These are phyloP conservation scores for Drepana arcuata DNA, from an alignment of 1,140 invertebrate genomes.

Conservation along the genomic window DNA sequence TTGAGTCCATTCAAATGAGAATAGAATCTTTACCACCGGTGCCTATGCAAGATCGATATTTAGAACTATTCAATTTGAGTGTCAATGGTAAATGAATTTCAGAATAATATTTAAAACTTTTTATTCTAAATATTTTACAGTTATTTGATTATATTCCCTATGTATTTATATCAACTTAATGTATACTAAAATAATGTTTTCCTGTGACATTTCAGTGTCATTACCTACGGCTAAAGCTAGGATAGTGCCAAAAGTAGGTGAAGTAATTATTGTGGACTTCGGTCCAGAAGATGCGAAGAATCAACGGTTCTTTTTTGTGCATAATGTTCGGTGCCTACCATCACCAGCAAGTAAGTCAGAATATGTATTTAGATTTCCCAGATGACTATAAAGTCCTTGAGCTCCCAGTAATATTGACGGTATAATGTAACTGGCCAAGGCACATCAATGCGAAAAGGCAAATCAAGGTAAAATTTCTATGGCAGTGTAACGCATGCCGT, in stretches of 20 bases:
- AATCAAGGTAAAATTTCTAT: too few species aligned
- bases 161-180: too few species aligned
- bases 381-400: too few species aligned
- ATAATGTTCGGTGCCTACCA: slow-evolving; percentile 39
- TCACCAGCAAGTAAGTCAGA: slow-evolving; percentile 45
- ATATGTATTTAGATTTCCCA: too few species aligned
- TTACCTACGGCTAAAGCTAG: slow-evolving; percentile 29
- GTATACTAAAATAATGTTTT: slow-evolving; percentile 1
- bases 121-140: too few species aligned
- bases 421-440: too few species aligned
- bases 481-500: too few species aligned
- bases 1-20: slow-evolving; percentile 24
- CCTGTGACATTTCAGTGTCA: slow-evolving; percentile 45
- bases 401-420: too few species aligned
- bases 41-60: slow-evolving; percentile 28
- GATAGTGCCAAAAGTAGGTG: slow-evolving; percentile 38
- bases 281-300: slow-evolving; percentile 24
- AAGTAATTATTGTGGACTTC: slow-evolving; percentile 42
- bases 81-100: slow-evolving; percentile 53
- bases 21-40: slow-evolving; percentile 39
- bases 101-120: too few species aligned
- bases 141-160: too few species aligned
- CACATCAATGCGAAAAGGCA: too few species aligned
- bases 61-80: slow-evolving; percentile 39
- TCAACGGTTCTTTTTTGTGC: slow-evolving; percentile 49